Conservation (phyloP, 2,113 vertebrate genomes). For the Nothobranchius kuhntae region DNA sequence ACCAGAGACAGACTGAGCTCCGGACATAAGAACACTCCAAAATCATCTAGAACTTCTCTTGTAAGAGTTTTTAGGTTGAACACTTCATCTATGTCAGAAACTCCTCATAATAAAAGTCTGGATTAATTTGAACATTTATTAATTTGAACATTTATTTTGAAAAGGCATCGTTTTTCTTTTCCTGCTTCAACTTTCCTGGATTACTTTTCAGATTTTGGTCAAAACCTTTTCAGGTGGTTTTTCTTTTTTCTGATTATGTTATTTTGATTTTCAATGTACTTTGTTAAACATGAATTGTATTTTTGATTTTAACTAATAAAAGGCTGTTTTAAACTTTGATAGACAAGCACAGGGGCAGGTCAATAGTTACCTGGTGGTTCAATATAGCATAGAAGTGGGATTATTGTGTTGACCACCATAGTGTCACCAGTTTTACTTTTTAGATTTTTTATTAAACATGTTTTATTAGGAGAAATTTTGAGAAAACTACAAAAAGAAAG, state of each 20-base stretch:
- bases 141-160: slow-evolving; percentile 12
- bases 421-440: too few relatives aligned
- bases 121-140: slow-evolving; percentile 8
- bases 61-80: not conserved
- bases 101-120: slow-evolving; percentile 28
- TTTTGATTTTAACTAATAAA: not conserved
- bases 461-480: too few relatives aligned
- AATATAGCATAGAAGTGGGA: too few relatives aligned
- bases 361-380: too few relatives aligned
- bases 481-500: too few relatives aligned
- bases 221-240: not conserved
- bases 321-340: not conserved
- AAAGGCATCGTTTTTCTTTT: slow-evolving; percentile 7
- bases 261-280: not conserved
- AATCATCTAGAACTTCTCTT: not conserved
- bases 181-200: not conserved
- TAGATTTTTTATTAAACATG: too few relatives aligned
- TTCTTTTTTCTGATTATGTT: not conserved
- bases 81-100: slow-evolving; percentile 9
- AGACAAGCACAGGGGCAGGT: not conserved
- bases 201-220: not conserved
- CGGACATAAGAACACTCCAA: not conserved
- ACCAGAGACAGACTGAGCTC: slow-evolving; percentile 1
- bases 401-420: too few relatives aligned
- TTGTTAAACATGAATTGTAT: not conserved